phyloP scores from a whole-genome alignment of 1,140 invertebrate genomes.

The Calosoma granatense region DNA sequence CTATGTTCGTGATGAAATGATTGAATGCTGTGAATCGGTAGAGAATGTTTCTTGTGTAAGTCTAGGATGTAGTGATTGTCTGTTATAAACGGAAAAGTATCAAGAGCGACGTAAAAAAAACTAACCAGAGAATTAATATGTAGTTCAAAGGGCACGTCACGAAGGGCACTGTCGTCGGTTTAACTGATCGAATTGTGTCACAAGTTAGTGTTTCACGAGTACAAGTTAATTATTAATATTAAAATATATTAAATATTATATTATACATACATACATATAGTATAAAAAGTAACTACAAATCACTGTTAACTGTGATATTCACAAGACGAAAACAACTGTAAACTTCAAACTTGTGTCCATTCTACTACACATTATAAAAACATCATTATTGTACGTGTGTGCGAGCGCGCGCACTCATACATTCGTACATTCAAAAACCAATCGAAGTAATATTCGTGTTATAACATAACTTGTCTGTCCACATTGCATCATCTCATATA shows the following conservation, averaged over 20 bases:
- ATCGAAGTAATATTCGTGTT: no score
- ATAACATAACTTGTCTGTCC: no score
- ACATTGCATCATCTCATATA: no score
- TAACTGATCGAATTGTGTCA: not conserved
- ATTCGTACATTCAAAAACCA: no score
- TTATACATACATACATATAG: not conserved
- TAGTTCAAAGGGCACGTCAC: not conserved
- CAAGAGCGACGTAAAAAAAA: no score
- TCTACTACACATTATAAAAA: not conserved
- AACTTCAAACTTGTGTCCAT: conserved; percentile 7
- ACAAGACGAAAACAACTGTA: conserved; percentile 7
- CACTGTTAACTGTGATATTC: conserved; percentile 6
- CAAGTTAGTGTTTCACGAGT: conserved; percentile 6
- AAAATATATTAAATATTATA: not conserved
- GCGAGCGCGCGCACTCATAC: no score
- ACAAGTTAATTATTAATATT: not conserved
- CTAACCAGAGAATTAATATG: no score
- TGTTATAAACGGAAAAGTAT: not conserved
- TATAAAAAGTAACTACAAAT: not conserved
- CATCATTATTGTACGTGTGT: no score
- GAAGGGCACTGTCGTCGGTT: not conserved
- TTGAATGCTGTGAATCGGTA: no score
- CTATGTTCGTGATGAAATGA: no score
- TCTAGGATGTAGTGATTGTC: not conserved
- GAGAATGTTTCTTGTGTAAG: no score